Evolutionary conservation across 2,888 invertebrate species (phyloP), one percentile per base, ranked within the genome.

Genomic region (Eupithecia pulchellata): DNA sequence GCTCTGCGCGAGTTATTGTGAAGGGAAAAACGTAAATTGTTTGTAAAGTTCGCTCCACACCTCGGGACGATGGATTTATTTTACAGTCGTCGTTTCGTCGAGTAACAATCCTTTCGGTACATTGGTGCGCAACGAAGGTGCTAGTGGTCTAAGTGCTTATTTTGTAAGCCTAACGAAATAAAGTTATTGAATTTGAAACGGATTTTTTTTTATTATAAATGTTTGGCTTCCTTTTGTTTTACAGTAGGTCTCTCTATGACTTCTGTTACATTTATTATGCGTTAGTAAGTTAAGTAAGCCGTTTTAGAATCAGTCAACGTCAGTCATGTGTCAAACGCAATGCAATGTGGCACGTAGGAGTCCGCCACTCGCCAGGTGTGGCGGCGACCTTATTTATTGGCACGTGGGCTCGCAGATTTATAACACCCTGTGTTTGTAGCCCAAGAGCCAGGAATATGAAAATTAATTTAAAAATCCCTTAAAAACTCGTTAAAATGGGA

Each of bases 281-380:
- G 8, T 6, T 42, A 11, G 2, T 25, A 25, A 52, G 52, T 32
- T n/a, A 60, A 60, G 29, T 30, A 8, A 20, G 32, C n/a, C 4
- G 11, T 60, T 60, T 60, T 32, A n/a, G 8, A 60, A 60, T 30
- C n/a, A n/a, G 30, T 25, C 13, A 34, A 20, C 34, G 34, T 11
- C 61, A 20, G 34, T 60, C 20, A 34, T 32, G 34, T 25, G 34
- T 30, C n/a, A n/a, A 60, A 30, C 32, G 61, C 61, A 52, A 52
- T 20, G 25, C 52, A 25, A 52, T 25, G 52, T 52, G 57, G 82
- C 82, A 84, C 87, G 89, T 89, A 87, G 90, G 89, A 84, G 90
- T 89, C 87, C 86, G 87, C 87, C 89, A 86, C 75, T 83, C 77
- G 84, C 89, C 87, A 87, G 89, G 89, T 91, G 90, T 88, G 86